phyloP scores from a whole-genome alignment of 2,888 invertebrate species.

The Escarpia spicata region DNA sequence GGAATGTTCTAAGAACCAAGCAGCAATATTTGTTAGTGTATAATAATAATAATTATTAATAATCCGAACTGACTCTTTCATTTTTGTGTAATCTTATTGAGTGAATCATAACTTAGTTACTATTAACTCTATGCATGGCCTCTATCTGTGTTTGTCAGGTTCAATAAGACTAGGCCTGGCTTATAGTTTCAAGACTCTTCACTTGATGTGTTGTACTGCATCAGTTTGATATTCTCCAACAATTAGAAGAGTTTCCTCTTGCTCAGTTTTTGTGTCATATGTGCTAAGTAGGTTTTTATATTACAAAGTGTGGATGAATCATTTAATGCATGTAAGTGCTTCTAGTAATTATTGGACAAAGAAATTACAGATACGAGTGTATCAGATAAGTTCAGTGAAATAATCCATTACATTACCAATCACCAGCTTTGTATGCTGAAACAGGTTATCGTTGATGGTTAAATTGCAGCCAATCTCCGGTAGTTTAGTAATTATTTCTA shows the following conservation, averaged over 20 bases:
- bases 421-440: too few relatives aligned
- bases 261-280: too few relatives aligned
- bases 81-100: neutral
- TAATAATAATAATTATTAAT: neutral
- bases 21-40: neutral
- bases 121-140: neutral
- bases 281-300: too few relatives aligned
- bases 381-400: neutral
- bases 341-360: too few relatives aligned
- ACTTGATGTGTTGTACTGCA: too few relatives aligned
- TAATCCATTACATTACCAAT: neutral
- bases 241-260: too few relatives aligned
- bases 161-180: neutral
- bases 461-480: neutral
- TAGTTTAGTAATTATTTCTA: neutral
- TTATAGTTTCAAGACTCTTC: neutral
- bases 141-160: neutral
- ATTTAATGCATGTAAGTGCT: too few relatives aligned
- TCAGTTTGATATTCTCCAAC: too few relatives aligned
- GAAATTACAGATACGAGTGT: too few relatives aligned
- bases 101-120: neutral
- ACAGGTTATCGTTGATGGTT: too few relatives aligned
- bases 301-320: too few relatives aligned
- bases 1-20: neutral
- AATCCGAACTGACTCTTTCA: neutral